Conservation (phyloP, 2,113 vertebrate species). For the Neoarius graeffei region DNA sequence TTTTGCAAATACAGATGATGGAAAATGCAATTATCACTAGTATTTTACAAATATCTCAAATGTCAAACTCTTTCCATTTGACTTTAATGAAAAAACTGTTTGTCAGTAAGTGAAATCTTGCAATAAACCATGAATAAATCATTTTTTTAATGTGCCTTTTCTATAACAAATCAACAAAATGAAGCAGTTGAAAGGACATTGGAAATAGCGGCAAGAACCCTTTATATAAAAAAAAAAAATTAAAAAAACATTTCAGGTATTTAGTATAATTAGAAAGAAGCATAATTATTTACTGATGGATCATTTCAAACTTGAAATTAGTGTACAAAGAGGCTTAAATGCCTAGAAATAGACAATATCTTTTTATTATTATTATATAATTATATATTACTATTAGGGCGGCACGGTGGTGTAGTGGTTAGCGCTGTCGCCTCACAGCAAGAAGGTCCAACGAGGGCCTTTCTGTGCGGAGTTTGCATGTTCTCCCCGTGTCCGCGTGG, state of each 20-base stretch:
- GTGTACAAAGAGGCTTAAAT: neutral
- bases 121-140: neutral
- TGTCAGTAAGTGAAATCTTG: neutral
- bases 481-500: too few relatives aligned
- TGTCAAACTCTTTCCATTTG: neutral
- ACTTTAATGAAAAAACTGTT: neutral
- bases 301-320: neutral
- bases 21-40: neutral
- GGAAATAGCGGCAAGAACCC: neutral
- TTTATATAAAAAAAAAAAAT: too few relatives aligned
- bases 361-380: too few relatives aligned
- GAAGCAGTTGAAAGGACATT: neutral
- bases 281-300: neutral
- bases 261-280: neutral
- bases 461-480: too few relatives aligned
- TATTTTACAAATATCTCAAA: neutral
- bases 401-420: too few relatives aligned
- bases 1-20: neutral
- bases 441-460: too few relatives aligned
- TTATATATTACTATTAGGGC: too few relatives aligned
- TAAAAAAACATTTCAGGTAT: neutral
- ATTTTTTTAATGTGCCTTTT: neutral
- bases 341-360: neutral
- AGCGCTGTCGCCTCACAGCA: too few relatives aligned
- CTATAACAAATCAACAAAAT: neutral